Evolutionary conservation across 1,140 invertebrate species (phyloP).

Genomic region (Leptinotarsa defecta): DNA sequence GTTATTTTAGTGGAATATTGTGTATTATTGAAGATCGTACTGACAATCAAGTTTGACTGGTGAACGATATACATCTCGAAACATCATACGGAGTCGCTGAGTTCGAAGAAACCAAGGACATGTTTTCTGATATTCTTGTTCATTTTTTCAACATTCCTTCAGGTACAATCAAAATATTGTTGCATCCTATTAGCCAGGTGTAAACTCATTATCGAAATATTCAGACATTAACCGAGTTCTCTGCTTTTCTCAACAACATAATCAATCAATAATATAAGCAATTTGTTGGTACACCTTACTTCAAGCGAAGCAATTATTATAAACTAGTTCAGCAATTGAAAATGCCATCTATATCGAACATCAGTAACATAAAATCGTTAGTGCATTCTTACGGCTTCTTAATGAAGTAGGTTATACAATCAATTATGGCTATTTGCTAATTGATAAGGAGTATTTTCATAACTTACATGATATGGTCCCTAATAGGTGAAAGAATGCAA

Average conservation of each 20-base stretch:
- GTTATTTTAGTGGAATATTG: too few relatives aligned
- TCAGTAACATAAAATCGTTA: background rate
- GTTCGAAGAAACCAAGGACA: too few relatives aligned
- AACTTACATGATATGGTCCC: background rate
- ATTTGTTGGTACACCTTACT: constrained; percentile 3
- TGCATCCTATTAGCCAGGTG: background rate
- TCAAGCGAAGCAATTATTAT: background rate
- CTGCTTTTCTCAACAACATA: background rate
- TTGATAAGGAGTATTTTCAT: background rate
- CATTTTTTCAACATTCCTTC: background rate
- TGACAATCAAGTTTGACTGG: too few relatives aligned
- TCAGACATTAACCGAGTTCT: background rate
- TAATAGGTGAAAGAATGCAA: background rate
- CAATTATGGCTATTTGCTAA: background rate
- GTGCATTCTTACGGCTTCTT: background rate
- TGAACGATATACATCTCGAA: too few relatives aligned
- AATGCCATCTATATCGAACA: constrained; percentile 1
- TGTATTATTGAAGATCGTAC: too few relatives aligned
- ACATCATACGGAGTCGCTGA: too few relatives aligned
- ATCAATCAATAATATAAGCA: background rate
- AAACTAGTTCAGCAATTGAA: background rate
- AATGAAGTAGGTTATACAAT: background rate
- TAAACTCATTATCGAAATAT: background rate
- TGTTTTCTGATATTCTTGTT: too few relatives aligned
- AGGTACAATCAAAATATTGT: background rate